These are phyloP conservation scores for Anabacerthia variegaticeps DNA, from an alignment of 2,797 vertebrate genomes.

Conservation along the genomic window DNA sequence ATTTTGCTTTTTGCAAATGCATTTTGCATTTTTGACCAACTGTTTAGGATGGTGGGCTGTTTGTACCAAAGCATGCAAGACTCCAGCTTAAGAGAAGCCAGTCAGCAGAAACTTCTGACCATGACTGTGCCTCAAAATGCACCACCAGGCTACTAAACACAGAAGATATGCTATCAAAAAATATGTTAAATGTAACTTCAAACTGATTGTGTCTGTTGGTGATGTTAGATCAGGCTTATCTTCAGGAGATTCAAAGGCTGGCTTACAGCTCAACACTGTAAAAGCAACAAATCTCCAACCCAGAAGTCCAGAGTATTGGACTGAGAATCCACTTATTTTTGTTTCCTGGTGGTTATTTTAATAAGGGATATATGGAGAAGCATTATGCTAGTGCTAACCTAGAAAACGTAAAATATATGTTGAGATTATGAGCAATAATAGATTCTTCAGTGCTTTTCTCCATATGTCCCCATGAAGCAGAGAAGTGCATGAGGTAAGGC, in stretches of 20 bases:
- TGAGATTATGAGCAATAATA: not conserved
- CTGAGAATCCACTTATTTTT: not conserved
- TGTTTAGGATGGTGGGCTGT: not conserved
- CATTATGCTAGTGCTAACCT: not conserved
- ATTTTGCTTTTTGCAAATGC: not conserved
- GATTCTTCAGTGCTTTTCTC: not conserved
- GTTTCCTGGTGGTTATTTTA: not conserved
- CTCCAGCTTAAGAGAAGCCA: not conserved
- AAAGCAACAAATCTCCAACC: not conserved
- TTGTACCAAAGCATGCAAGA: not conserved
- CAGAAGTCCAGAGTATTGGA: not conserved
- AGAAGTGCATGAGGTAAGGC: not conserved
- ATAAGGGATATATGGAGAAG: not conserved
- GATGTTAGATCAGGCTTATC: not conserved
- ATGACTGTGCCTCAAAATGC: not conserved
- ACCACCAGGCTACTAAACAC: not conserved
- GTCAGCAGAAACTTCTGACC: not conserved
- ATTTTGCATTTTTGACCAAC: not conserved
- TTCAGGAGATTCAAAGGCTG: not conserved
- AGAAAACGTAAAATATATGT: not conserved
- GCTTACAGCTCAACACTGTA: not conserved
- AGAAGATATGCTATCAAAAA: not conserved
- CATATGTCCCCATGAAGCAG: not conserved
- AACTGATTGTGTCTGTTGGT: not conserved
- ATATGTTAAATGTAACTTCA: not conserved